A percentile compares a stretch with the other conserved stretches of the same genome.
Evolutionary conservation across 1,140 invertebrate genomes (phyloP).

Genomic region (Drosophila nikananu): DNA sequence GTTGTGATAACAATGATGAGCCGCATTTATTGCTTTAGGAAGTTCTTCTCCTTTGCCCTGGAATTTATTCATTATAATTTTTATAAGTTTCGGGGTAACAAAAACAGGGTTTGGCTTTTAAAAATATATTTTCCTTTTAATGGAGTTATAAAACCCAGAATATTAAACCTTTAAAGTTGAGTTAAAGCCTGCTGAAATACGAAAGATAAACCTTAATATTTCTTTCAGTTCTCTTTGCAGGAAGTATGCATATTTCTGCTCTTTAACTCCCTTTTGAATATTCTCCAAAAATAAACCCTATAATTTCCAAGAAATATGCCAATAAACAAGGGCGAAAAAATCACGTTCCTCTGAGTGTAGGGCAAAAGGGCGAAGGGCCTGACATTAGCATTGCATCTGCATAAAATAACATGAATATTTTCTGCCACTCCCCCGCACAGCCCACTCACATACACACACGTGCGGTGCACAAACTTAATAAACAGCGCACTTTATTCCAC

Average conservation of each 20-base stretch:
- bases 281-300: background rate
- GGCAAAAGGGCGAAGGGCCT: conserved; percentile 7
- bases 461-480: conserved; percentile 70
- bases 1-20: conserved; percentile 8
- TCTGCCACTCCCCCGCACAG: conserved; percentile 16
- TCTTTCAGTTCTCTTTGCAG: too few species aligned
- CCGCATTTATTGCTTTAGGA: background rate
- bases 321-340: conserved; percentile 11
- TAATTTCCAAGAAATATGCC: background rate
- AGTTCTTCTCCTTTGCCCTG: background rate
- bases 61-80: conserved; percentile 14
- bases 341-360: conserved; percentile 13
- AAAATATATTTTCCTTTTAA: conserved; percentile 8
- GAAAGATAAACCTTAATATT: too few species aligned
- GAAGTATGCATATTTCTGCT: background rate
- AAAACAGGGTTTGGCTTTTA: conserved; percentile 4
- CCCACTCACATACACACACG: conserved; percentile 12
- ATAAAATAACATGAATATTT: conserved; percentile 67
- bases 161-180: background rate
- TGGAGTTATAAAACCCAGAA: background rate
- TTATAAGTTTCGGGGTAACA: background rate
- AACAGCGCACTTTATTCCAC: conserved; percentile 57
- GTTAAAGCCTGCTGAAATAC: background rate
- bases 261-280: background rate
- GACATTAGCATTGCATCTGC: conserved; percentile 72